Evolutionary conservation across 2,797 vertebrate genomes (phyloP).

Genomic region (Lepus townsendii): DNA sequence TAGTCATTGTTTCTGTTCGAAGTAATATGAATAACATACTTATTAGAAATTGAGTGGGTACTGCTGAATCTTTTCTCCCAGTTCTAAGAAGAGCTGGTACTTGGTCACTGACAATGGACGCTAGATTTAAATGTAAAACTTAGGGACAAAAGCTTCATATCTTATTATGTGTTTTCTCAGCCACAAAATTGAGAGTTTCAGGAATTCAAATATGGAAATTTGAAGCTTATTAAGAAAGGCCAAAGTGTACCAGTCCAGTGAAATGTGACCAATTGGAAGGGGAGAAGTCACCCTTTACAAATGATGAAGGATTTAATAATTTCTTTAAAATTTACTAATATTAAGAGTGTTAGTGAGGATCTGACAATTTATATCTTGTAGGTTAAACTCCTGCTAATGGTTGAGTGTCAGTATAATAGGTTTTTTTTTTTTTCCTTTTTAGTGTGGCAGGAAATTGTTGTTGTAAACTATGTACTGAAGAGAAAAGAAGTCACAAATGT

Average conservation of each 20-base stretch:
- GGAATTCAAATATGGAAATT: slow-evolving; percentile 43
- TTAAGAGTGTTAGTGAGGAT: slow-evolving; percentile 11
- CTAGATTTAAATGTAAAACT: background rate
- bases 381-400: slow-evolving; percentile 37
- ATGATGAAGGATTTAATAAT: slow-evolving; percentile 9
- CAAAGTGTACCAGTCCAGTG: background rate
- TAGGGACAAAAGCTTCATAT: background rate
- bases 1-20: slow-evolving; percentile 22
- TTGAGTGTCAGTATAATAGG: slow-evolving; percentile 23
- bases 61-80: background rate
- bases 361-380: background rate
- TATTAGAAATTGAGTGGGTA: slow-evolving; percentile 37
- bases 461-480: background rate
- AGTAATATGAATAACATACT: slow-evolving; percentile 5
- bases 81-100: background rate
- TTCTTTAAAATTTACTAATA: slow-evolving; percentile 40
- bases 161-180: slow-evolving; percentile 38
- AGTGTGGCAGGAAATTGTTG: background rate
- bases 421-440: background rate
- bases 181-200: slow-evolving; percentile 39
- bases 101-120: background rate
- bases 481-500: background rate
- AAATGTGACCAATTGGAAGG: slow-evolving; percentile 53
- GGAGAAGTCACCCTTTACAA: slow-evolving; percentile 56
- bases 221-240: slow-evolving; percentile 42